These are phyloP conservation scores for Gnathonemus echidnorhynchus DNA, from an alignment of 2,113 vertebrate species.

Conservation along the genomic window DNA sequence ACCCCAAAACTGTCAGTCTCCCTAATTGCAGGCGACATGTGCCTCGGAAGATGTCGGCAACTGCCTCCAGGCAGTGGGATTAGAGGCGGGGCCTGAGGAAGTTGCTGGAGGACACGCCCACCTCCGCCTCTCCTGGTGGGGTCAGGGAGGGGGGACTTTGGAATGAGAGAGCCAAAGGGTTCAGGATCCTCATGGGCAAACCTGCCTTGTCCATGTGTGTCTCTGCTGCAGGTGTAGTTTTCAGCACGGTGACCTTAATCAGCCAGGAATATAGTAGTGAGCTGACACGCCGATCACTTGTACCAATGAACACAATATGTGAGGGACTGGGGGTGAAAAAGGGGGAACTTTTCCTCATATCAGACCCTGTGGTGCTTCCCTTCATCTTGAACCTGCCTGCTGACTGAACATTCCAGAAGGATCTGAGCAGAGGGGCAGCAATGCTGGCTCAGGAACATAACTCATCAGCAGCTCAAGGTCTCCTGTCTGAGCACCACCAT, in stretches of 20 bases:
- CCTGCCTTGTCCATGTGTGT: background rate
- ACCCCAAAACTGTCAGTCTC: conserved; percentile 34
- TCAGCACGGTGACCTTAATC: background rate
- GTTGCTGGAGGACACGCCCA: background rate
- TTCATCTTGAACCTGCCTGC: background rate
- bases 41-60: conserved; percentile 17
- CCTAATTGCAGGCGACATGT: conserved; percentile 26
- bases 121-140: background rate
- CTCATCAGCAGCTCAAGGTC: background rate
- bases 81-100: conserved; percentile 1
- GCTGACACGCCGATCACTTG: background rate
- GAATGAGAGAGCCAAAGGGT: background rate
- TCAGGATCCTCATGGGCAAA: background rate
- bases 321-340: background rate
- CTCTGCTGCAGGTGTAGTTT: background rate
- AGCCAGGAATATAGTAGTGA: background rate
- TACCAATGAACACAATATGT: background rate
- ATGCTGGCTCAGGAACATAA: background rate
- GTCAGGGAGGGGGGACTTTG: background rate
- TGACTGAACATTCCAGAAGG: background rate
- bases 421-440: background rate
- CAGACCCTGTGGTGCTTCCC: background rate
- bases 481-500: background rate
- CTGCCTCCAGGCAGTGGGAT: conserved; percentile 18
- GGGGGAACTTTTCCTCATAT: background rate